Evolutionary conservation across 2,888 invertebrate genomes (phyloP).

Genomic region (Drosophila anomelani): DNA sequence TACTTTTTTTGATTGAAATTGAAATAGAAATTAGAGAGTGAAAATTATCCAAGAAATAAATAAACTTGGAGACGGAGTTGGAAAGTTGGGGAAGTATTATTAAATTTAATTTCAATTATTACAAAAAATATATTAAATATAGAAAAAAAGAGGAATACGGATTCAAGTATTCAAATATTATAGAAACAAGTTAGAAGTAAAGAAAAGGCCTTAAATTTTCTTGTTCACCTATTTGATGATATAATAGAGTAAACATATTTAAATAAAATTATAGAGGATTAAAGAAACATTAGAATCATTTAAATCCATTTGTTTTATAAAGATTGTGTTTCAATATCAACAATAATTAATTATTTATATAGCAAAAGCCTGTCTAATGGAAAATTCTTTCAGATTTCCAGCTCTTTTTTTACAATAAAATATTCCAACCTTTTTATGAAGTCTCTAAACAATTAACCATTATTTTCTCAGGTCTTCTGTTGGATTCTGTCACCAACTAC

Average conservation of each 20-base stretch:
- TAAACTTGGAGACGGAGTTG: not conserved
- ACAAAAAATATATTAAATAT: not conserved
- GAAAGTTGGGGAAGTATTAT: not conserved
- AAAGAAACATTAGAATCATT: not conserved
- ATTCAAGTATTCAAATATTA: not conserved
- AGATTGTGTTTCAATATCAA: not conserved
- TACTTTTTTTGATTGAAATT: slow-evolving; percentile 18
- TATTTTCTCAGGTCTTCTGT: not conserved
- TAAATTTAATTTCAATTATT: not conserved
- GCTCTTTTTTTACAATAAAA: not conserved
- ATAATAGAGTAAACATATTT: not conserved
- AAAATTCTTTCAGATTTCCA: not conserved
- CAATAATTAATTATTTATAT: not conserved
- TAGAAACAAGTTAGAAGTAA: not conserved
- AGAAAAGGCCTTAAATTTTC: not conserved
- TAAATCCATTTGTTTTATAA: not conserved
- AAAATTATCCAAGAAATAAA: not conserved
- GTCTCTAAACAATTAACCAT: not conserved
- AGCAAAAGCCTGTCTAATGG: no score
- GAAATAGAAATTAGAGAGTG: slow-evolving; percentile 18
- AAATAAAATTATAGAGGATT: not conserved
- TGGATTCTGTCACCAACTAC: slow-evolving; percentile 10
- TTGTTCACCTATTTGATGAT: not conserved
- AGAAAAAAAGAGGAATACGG: not conserved
- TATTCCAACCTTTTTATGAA: no score